These are phyloP conservation scores for Abscondita cerata DNA, from an alignment of 2,888 invertebrate genomes.

Conservation along the genomic window DNA sequence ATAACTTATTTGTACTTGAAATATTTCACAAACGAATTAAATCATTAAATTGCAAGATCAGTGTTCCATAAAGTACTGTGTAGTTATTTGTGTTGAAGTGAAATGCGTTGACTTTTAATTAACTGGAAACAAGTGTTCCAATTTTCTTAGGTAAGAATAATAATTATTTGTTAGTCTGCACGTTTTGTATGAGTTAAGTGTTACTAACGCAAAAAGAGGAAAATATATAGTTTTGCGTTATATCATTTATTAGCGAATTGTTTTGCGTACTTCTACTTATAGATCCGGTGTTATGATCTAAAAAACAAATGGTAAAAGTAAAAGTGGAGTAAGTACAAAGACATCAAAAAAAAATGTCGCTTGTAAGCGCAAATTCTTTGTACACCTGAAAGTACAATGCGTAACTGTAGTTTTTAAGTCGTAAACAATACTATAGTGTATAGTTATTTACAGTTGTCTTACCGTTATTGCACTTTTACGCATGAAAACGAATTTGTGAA, in stretches of 20 bases:
- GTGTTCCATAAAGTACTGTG: slow-evolving; percentile 31
- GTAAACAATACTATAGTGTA: slow-evolving; percentile 1
- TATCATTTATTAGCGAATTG: too few relatives aligned
- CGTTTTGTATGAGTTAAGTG: not conserved
- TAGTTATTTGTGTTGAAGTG: slow-evolving; percentile 37
- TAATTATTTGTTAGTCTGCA: slow-evolving; percentile 9
- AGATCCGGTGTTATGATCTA: too few relatives aligned
- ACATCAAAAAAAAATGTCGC: too few relatives aligned
- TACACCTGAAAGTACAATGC: too few relatives aligned
- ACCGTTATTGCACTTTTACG: not conserved
- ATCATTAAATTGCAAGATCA: slow-evolving; percentile 11
- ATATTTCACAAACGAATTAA: slow-evolving; percentile 30
- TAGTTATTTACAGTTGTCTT: not conserved
- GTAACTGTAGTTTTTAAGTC: not conserved
- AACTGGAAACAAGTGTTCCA: slow-evolving; percentile 43
- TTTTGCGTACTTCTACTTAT: too few relatives aligned
- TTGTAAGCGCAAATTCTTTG: too few relatives aligned
- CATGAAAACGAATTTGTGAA: slow-evolving; percentile 4
- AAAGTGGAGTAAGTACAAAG: too few relatives aligned
- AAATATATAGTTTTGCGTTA: too few relatives aligned
- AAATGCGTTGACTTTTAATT: slow-evolving; percentile 43
- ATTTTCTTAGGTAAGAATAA: slow-evolving; percentile 37
- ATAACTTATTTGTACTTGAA: slow-evolving; percentile 39
- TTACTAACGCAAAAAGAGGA: too few relatives aligned
- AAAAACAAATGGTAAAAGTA: too few relatives aligned